Base-by-base conservation (phyloP, 1,140 invertebrate species). In the Aphidius ervi region DNA sequence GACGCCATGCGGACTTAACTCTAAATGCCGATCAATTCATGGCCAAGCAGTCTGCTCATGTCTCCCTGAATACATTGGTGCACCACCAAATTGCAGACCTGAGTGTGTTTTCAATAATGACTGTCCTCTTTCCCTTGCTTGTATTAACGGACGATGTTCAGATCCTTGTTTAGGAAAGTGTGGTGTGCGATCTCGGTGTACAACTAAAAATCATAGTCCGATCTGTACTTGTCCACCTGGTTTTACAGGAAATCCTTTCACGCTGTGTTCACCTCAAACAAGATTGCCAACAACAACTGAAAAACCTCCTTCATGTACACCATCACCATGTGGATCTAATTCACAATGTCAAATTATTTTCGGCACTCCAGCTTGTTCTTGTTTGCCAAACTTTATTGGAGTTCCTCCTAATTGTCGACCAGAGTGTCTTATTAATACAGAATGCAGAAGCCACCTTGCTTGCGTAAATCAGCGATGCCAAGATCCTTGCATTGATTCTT, bases 241-340 rank as follows among this genome's bases (percentile, higher is more conserved):
- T 7, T 87, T 85, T 69, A 87, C 85, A 41, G 90, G 90, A 53
- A 88, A 92, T 85, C 88, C 90, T 46, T 90, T 90, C 70, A 78
- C 77, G 7, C 76, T 79, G 56, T 89, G 86, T 69, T 64, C 75
- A 41, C 80, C 69, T 65, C 71, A 60, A 8, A 67, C 68, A 31
- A 69, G 63, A 67, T 76, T 82, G 65, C 68, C 71, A 64, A 52
- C 74, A 65, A 66, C 74, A 63, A 86, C 86, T 41, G 85, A 86
- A 74, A 74, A 81, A 63, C 85, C 84, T 57, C 87, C 87, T 63
- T 88, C 88, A 7, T 92, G 91, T 71, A 83, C 82, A 42, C 89
- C 88, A 63, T 89, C 86, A 16, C 90, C 91, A 2, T 94, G 91
- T 70, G 92, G 92, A 23, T 88, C 89, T 1, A 90, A 93, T 70